Percentiles rank a stretch among this genome's conserved stretches.
Conservation (phyloP, 2,113 vertebrate genomes). For the Muntiacus reevesi region DNA sequence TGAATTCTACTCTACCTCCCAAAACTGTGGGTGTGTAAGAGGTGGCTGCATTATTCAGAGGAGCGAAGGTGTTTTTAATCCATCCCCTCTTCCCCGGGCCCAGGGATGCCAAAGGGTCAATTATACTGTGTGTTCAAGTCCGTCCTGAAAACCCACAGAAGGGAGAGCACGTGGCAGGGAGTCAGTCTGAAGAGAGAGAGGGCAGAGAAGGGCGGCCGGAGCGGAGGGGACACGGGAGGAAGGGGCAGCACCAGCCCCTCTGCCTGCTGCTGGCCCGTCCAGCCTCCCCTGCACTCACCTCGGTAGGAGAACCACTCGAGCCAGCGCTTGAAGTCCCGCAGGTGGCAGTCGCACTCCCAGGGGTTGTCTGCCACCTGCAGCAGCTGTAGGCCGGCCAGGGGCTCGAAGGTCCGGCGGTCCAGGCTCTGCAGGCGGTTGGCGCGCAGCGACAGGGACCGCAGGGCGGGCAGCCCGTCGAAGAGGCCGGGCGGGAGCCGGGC, state of each 20-base stretch:
- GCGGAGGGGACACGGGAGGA: background rate
- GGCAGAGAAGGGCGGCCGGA: background rate
- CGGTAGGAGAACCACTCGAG: slow-evolving; percentile 98
- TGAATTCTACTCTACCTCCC: background rate
- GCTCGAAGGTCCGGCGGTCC: slow-evolving; percentile 95
- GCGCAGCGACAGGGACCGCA: slow-evolving; percentile 92
- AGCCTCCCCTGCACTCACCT: slow-evolving; percentile 81
- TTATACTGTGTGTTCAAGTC: background rate
- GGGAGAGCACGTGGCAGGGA: background rate
- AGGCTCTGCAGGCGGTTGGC: slow-evolving; percentile 94
- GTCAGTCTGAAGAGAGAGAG: background rate
- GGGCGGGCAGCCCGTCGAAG: slow-evolving; percentile 89
- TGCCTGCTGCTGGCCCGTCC: background rate
- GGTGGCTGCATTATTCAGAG: background rate
- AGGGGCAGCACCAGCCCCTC: background rate
- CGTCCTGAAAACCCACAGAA: background rate
- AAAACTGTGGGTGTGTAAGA: background rate
- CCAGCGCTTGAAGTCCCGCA: slow-evolving; percentile 98
- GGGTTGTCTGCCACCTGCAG: slow-evolving; percentile 96
- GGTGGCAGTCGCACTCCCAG: slow-evolving; percentile 98
- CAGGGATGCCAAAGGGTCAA: background rate
- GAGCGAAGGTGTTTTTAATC: background rate
- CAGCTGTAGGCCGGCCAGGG: slow-evolving; percentile 90
- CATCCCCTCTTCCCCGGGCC: background rate
- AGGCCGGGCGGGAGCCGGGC: slow-evolving; percentile 90